Base-by-base conservation (phyloP, 2,888 invertebrate species). In the Nephrotoma guestfalica region DNA sequence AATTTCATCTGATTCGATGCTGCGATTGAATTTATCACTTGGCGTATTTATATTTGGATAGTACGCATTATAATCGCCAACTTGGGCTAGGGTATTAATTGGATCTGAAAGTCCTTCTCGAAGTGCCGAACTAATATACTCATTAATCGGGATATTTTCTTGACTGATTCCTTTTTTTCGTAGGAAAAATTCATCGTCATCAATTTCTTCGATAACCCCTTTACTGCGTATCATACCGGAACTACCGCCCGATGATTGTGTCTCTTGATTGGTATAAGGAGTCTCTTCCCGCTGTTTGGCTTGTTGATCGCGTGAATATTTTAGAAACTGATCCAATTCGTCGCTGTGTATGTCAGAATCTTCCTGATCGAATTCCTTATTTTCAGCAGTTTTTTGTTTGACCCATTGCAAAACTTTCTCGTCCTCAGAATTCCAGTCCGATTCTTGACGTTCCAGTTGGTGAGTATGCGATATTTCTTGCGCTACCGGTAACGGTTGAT, bases 171-270 rank as follows among this genome's bases (percentile, higher is more conserved):
- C 96, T 90, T 96, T 95, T 91, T 95, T 95, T 88, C 96, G 93
- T 87, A 97, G 92, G 90, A 96, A 96, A 92, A 97, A 97, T 92
- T 97, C 96, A 91, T 97, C 97, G 83, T 96, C 96, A 90, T 96
- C 95, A 88, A 97, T 96, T 92, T 97, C 96, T 92, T 97, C 97
- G 89, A 97, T 93, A 3, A 96, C 95, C 0, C 95, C 94, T 86
- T 93, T 93, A 86, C 94, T 92, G 41, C 92, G 90, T 43, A 92
- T 89, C 84, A 93, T 93, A 42, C 91, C 91, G 0, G 94, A 94
- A 88, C 94, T 94, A 6, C 92, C 92, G 1, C 93, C 93, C 0
- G 94, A 94, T 0, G 94, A 94, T 86, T 93, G 93, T 1, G 91
- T 92, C 87, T 93, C 94, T 86, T 92, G 92, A 87, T 92, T 92